Evolutionary conservation across 2,113 vertebrate species (phyloP).

Genomic region (Scytalopus superciliaris): DNA sequence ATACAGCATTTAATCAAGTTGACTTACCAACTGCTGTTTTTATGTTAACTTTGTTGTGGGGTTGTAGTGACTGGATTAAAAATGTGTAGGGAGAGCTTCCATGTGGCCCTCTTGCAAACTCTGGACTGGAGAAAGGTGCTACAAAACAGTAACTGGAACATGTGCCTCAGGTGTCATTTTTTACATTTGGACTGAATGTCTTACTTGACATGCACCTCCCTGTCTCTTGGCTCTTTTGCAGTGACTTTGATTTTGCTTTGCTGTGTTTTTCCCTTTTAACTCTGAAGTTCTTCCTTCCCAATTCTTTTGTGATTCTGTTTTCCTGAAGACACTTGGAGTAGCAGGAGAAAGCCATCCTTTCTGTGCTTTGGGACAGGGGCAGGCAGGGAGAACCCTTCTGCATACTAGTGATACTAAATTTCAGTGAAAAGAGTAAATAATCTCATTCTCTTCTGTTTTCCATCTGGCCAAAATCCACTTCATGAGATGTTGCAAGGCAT

Average conservation of each 20-base stretch:
- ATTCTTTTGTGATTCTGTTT: background rate
- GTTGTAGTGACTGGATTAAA: background rate
- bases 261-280: background rate
- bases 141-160: background rate
- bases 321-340: background rate
- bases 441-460: background rate
- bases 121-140: background rate
- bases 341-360: background rate
- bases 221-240: background rate
- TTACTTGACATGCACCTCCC: background rate
- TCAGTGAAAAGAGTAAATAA: background rate
- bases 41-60: background rate
- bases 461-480: background rate
- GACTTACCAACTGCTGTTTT: background rate
- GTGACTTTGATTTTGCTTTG: background rate
- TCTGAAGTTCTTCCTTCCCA: background rate
- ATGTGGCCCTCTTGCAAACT: background rate
- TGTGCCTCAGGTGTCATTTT: background rate
- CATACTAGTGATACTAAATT: background rate
- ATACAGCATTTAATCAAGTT: background rate
- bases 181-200: background rate
- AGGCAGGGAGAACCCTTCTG: background rate
- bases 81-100: background rate
- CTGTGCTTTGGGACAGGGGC: background rate
- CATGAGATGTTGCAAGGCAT: background rate